Evolutionary conservation across 2,797 vertebrate genomes (phyloP).

Genomic region (Dallia pectoralis): DNA sequence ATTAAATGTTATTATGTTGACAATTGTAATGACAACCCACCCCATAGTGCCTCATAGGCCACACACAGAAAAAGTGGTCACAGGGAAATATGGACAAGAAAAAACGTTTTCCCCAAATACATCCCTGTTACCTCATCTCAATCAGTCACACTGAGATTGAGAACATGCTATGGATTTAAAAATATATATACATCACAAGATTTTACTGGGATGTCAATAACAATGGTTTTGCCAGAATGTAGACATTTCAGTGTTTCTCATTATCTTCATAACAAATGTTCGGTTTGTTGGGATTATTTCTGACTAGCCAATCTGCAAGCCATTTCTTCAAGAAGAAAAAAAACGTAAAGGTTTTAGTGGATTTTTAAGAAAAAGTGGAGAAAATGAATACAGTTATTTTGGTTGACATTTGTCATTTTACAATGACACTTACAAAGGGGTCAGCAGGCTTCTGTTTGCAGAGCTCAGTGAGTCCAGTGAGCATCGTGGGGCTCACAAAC

Average conservation of each 20-base stretch:
- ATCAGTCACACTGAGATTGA: too few relatives aligned
- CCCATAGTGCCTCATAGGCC: too few relatives aligned
- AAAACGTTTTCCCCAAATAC: too few relatives aligned
- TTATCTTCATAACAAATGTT: slow-evolving; percentile 57
- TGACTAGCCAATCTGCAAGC: slow-evolving; percentile 92
- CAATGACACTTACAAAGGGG: slow-evolving; percentile 79
- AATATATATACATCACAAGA: too few relatives aligned
- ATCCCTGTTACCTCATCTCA: too few relatives aligned
- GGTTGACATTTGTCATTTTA: background rate
- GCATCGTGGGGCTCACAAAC: slow-evolving; percentile 81
- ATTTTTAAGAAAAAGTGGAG: background rate
- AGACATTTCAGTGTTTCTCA: background rate
- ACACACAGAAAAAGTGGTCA: too few relatives aligned
- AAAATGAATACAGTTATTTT: background rate
- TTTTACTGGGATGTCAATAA: too few relatives aligned
- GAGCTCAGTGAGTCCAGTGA: slow-evolving; percentile 86
- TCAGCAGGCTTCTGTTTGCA: slow-evolving; percentile 88
- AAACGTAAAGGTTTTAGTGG: background rate
- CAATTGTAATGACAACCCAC: too few relatives aligned
- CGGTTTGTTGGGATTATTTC: slow-evolving; percentile 89
- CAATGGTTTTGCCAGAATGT: too few relatives aligned
- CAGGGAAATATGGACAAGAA: too few relatives aligned
- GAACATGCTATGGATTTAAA: too few relatives aligned
- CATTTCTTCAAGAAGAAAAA: slow-evolving; percentile 75
- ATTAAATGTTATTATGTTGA: too few relatives aligned